Evolutionary conservation across 1,140 invertebrate genomes (phyloP).

Genomic region (Drosophila cardini): DNA sequence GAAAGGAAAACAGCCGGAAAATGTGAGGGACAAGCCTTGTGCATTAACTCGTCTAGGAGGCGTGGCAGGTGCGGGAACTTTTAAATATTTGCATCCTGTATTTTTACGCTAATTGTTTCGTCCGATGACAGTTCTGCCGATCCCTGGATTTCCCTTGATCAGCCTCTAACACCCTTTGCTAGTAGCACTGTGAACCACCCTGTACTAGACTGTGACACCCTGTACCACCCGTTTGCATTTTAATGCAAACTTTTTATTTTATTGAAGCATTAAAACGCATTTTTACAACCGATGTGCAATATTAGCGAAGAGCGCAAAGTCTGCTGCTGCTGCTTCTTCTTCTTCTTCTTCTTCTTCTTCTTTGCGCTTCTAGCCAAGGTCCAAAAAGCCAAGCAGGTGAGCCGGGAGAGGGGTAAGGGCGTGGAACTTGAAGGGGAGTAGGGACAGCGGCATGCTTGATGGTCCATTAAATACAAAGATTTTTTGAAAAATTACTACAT

Average conservation of each 20-base stretch:
- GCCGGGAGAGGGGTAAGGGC: neutral
- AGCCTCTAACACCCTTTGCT: conserved; percentile 2
- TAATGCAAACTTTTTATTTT: conserved; percentile 84
- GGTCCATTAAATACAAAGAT: conserved; percentile 84
- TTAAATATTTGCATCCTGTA: conserved; percentile 48
- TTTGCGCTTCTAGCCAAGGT: conserved; percentile 53
- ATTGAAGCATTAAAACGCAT: conserved; percentile 84
- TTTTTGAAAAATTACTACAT: conserved; percentile 81
- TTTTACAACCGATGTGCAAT: conserved; percentile 81
- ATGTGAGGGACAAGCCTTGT: conserved; percentile 33
- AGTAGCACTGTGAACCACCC: neutral
- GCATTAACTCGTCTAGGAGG: conserved; percentile 34
- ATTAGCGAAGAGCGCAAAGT: conserved; percentile 59
- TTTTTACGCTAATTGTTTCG: conserved; percentile 82
- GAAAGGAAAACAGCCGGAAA: neutral
- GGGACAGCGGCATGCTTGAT: conserved; percentile 66
- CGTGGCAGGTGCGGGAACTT: neutral
- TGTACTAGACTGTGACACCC: neutral
- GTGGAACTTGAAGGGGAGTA: too few species aligned
- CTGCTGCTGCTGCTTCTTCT: neutral
- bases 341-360: neutral
- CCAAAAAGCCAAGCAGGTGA: conserved; percentile 54
- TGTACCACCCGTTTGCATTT: conserved; percentile 41
- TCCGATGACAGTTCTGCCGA: conserved; percentile 27
- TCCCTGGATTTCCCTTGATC: neutral